A percentile compares a stretch with the other conserved stretches of the same genome.
Evolutionary conservation across 2,113 vertebrate species (phyloP).

Genomic region (Brachirus orientalis): DNA sequence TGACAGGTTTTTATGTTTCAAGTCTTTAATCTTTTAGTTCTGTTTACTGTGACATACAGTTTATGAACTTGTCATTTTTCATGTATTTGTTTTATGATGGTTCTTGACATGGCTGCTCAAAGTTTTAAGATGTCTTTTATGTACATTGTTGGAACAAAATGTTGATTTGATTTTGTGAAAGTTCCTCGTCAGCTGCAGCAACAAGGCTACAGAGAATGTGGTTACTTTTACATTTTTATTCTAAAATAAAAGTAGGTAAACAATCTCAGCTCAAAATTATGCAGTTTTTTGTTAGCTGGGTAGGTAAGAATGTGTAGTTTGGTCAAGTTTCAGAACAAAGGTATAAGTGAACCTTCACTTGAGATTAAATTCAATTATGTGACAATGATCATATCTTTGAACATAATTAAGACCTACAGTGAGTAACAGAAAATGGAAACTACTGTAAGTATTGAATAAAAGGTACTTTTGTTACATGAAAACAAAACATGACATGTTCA

Average conservation of each 20-base stretch:
- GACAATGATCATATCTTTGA: neutral
- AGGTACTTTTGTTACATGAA: too few species aligned
- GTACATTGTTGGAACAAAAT: slow-evolving; percentile 17
- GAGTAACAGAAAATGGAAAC: neutral
- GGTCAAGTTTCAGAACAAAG: neutral
- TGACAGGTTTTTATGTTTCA: neutral
- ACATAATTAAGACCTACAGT: neutral
- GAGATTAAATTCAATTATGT: neutral
- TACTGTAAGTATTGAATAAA: too few species aligned
- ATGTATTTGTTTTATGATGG: slow-evolving; percentile 27
- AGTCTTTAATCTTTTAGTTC: slow-evolving; percentile 6
- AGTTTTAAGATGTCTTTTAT: slow-evolving; percentile 26
- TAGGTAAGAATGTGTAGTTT: neutral
- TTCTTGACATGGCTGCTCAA: slow-evolving; percentile 18
- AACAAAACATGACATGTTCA: too few species aligned
- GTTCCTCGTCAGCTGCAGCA: slow-evolving; percentile 34
- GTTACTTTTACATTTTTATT: neutral
- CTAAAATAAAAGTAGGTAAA: neutral
- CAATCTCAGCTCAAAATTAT: neutral
- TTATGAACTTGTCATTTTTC: slow-evolving; percentile 18
- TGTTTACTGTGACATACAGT: slow-evolving; percentile 35
- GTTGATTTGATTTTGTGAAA: slow-evolving; percentile 35
- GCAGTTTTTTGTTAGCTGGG: neutral
- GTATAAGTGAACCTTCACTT: neutral
- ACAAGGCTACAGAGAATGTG: neutral